These are phyloP conservation scores for Acanthopleura granulata DNA, from an alignment of 2,888 invertebrate species.

Conservation along the genomic window DNA sequence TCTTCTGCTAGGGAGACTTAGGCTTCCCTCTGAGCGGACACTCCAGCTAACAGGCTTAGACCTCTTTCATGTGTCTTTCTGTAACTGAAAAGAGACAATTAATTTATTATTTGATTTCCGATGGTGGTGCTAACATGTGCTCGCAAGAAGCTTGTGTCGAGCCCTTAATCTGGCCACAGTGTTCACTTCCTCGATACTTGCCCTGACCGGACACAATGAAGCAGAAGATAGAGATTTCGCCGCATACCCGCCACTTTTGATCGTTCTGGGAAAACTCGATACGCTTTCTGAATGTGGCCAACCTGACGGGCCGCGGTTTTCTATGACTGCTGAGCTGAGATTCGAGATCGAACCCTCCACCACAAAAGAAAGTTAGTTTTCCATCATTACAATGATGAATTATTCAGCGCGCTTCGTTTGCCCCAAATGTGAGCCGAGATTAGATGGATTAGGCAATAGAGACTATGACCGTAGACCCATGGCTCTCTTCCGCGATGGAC, in stretches of 20 bases:
- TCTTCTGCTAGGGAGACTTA: background rate
- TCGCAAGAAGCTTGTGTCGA: slow-evolving; percentile 12
- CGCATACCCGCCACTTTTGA: slow-evolving; percentile 16
- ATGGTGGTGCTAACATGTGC: slow-evolving; percentile 18
- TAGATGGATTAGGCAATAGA: slow-evolving; percentile 11
- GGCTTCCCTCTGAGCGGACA: background rate
- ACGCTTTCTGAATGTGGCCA: slow-evolving; percentile 13
- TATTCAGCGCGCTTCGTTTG: background rate
- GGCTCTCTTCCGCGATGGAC: background rate
- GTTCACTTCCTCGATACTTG: background rate
- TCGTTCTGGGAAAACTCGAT: slow-evolving; percentile 20
- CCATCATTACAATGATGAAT: slow-evolving; percentile 16
- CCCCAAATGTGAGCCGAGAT: background rate
- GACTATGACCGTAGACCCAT: background rate
- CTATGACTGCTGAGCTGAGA: background rate
- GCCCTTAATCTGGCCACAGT: slow-evolving; percentile 5
- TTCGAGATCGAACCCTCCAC: background rate
- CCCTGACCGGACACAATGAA: background rate
- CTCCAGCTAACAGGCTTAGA: slow-evolving; percentile 16
- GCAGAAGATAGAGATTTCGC: background rate
- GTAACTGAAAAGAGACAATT: slow-evolving; percentile 20
- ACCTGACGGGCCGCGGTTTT: slow-evolving; percentile 12
- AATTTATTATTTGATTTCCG: slow-evolving; percentile 20
- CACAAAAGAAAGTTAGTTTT: slow-evolving; percentile 22
- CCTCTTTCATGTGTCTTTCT: slow-evolving; percentile 13